Evolutionary conservation across 2,888 invertebrate genomes (phyloP).

Genomic region (Stenichneumon culpator): DNA sequence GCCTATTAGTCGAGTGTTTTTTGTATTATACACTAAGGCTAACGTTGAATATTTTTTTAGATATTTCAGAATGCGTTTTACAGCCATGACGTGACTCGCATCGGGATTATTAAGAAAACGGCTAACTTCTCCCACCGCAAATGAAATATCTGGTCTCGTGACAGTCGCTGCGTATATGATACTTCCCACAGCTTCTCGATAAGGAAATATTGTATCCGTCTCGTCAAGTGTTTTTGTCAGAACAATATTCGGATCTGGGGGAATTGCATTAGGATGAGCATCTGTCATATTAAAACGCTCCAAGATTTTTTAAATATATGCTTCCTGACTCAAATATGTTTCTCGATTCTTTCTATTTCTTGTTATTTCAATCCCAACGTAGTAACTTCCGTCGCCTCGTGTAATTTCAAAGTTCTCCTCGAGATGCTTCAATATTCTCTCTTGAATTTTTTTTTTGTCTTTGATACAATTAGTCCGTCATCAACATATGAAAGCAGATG

Average conservation of each 20-base stretch:
- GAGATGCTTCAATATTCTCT: conserved; percentile 63
- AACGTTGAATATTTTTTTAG: too few relatives aligned
- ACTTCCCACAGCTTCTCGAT: not conserved
- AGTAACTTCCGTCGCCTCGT: conserved; percentile 52
- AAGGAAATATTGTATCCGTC: not conserved
- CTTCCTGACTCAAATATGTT: conserved; percentile 47
- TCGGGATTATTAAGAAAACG: too few relatives aligned
- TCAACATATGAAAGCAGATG: conserved; percentile 77
- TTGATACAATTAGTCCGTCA: conserved; percentile 74
- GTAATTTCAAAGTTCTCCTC: conserved; percentile 61
- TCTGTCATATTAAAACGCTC: conserved; percentile 64
- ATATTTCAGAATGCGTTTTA: too few relatives aligned
- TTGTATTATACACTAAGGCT: too few relatives aligned
- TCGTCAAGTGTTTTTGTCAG: not conserved
- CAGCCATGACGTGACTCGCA: too few relatives aligned
- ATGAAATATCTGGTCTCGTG: conserved; percentile 12
- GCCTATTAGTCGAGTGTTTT: too few relatives aligned
- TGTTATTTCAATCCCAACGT: conserved; percentile 63
- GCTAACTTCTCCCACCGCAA: not conserved
- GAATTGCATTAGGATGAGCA: conserved; percentile 68
- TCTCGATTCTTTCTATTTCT: conserved; percentile 40
- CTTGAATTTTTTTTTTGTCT: conserved; percentile 46
- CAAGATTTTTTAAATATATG: conserved; percentile 48
- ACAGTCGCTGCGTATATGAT: conserved; percentile 2
- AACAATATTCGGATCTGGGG: conserved; percentile 44